Percentiles rank a stretch among this genome's conserved stretches.
Conservation (phyloP, 2,888 invertebrate genomes). For the Trisateles emortualis region DNA sequence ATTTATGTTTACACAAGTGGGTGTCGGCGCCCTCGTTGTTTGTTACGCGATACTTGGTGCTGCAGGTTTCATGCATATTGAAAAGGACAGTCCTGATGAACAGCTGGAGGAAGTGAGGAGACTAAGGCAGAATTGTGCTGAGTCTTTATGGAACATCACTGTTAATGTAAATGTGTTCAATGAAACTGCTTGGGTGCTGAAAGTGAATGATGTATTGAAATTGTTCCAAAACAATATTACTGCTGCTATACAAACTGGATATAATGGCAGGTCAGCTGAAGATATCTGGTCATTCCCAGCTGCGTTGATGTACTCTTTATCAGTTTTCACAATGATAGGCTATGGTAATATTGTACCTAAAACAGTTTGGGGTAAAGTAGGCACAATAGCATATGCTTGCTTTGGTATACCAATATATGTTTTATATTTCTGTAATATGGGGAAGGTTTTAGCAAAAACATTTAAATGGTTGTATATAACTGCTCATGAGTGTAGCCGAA, state of each 20-base stretch:
- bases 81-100: constrained; percentile 87
- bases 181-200: constrained; percentile 87
- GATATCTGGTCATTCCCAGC: constrained; percentile 96
- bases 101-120: constrained; percentile 80
- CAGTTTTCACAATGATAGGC: constrained; percentile 97
- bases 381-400: constrained; percentile 94
- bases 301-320: constrained; percentile 95
- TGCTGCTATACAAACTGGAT: constrained; percentile 89
- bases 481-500: constrained; percentile 90
- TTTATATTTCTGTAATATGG: constrained; percentile 96
- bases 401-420: constrained; percentile 96
- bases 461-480: constrained; percentile 93
- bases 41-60: constrained; percentile 95
- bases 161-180: constrained; percentile 90
- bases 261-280: constrained; percentile 89
- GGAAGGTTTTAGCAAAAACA: constrained; percentile 93
- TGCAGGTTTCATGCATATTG: constrained; percentile 92
- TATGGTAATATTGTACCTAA: constrained; percentile 95
- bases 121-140: constrained; percentile 87
- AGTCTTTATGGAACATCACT: constrained; percentile 90
- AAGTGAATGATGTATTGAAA: constrained; percentile 88
- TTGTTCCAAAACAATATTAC: constrained; percentile 91
- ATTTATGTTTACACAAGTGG: constrained; percentile 97
- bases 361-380: constrained; percentile 93
- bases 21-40: constrained; percentile 95